Percentiles rank a stretch among this genome's conserved stretches.
Conservation (phyloP, 2,797 vertebrate species). For the Esox lucius region DNA sequence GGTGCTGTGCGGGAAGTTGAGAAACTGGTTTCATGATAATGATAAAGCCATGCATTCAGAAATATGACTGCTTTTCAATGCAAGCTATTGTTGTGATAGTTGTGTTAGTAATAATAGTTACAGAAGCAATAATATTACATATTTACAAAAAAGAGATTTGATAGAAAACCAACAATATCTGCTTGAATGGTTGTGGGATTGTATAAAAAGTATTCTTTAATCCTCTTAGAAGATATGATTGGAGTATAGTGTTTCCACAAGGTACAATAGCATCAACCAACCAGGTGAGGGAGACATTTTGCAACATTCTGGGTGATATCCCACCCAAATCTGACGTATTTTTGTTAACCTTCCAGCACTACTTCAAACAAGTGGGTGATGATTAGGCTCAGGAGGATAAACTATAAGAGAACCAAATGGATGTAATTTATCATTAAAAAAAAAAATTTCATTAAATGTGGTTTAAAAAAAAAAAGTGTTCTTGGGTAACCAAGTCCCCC, state of each 20-base stretch:
- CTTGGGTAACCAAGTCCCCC: too few species aligned
- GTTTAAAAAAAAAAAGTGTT: too few species aligned
- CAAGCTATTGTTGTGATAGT: not conserved
- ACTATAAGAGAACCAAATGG: too few species aligned
- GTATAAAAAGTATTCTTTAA: not conserved
- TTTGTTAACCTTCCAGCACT: not conserved
- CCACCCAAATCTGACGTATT: not conserved
- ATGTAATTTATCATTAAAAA: too few species aligned
- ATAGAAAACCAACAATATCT: not conserved
- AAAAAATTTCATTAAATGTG: too few species aligned
- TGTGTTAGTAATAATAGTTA: not conserved
- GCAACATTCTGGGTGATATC: not conserved
- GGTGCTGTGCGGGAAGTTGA: too few species aligned
- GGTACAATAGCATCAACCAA: not conserved
- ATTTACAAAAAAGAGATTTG: not conserved
- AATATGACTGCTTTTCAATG: not conserved
- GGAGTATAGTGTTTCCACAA: not conserved
- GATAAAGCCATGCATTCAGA: not conserved
- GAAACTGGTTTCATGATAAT: too few species aligned
- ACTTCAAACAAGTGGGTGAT: not conserved
- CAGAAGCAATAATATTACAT: not conserved
- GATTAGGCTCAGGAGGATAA: too few species aligned
- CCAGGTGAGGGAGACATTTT: constrained; percentile 34
- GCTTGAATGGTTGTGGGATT: not conserved
- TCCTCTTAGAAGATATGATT: not conserved